Evolutionary conservation across 92 coral and sea anemone genomes (phyloP).

Genomic region (Actinernus sp.): DNA sequence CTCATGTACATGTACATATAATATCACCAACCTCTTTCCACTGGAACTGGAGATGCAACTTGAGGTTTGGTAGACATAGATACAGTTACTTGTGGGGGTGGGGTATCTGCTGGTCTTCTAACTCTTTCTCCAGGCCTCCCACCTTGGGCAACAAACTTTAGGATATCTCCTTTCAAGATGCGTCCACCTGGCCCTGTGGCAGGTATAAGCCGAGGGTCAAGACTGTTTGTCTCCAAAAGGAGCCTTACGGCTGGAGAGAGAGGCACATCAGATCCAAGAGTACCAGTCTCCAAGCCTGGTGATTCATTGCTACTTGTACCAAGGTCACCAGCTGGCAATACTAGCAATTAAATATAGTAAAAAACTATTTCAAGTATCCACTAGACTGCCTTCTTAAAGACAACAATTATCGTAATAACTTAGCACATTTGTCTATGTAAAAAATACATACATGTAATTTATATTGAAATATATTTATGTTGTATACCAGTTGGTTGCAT

Average conservation of each 20-base stretch:
- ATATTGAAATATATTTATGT: too few relatives aligned
- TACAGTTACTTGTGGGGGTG: not conserved
- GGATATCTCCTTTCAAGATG: slow-evolving; percentile 90
- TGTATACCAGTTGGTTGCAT: too few relatives aligned
- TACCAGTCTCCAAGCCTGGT: too few relatives aligned
- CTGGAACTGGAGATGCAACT: not conserved
- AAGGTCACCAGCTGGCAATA: too few relatives aligned
- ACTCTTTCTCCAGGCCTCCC: slow-evolving; percentile 31
- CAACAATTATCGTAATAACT: too few relatives aligned
- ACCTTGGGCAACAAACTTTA: slow-evolving; percentile 72
- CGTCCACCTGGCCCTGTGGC: slow-evolving; percentile 94
- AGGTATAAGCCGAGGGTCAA: slow-evolving; percentile 81
- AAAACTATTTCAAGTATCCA: too few relatives aligned
- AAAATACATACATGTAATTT: too few relatives aligned
- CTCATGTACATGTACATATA: too few relatives aligned
- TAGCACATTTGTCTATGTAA: too few relatives aligned
- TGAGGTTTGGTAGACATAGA: not conserved
- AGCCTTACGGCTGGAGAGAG: slow-evolving; percentile 93
- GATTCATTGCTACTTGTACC: too few relatives aligned
- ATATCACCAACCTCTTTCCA: not conserved
- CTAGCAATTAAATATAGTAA: too few relatives aligned
- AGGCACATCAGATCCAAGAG: not conserved
- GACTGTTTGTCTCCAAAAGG: slow-evolving; percentile 74
- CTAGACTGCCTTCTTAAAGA: too few relatives aligned
- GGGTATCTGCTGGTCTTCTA: slow-evolving; percentile 3